phyloP scores from a whole-genome alignment of 2,113 vertebrate genomes.

The Xiphophorus couchianus region DNA sequence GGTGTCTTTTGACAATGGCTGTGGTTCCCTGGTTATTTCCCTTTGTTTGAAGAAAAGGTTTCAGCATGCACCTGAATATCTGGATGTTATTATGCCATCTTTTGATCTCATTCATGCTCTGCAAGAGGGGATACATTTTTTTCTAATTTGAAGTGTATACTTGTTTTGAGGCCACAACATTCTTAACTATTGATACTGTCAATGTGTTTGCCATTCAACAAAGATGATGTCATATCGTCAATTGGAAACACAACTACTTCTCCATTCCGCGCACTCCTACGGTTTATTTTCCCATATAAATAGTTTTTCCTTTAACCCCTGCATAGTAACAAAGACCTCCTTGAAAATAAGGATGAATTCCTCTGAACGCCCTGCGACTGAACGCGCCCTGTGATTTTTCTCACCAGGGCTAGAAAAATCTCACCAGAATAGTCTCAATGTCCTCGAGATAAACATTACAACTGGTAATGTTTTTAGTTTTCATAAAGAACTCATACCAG shows the following conservation, averaged over 20 bases:
- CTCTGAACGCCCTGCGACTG: background rate
- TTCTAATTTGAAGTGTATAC: slow-evolving; percentile 44
- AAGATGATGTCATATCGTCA: slow-evolving; percentile 29
- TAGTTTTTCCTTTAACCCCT: background rate
- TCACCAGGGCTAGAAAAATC: background rate
- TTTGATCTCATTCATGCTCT: slow-evolving; percentile 43
- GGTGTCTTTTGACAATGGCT: slow-evolving; percentile 32
- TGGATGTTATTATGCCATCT: slow-evolving; percentile 45
- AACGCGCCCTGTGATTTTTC: too few species aligned
- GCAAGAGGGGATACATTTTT: slow-evolving; percentile 32
- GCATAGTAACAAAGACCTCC: slow-evolving; percentile 8
- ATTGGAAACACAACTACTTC: slow-evolving; percentile 23
- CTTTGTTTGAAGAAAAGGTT: slow-evolving; percentile 5
- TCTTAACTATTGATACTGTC: slow-evolving; percentile 43
- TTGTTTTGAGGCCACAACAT: slow-evolving; percentile 26
- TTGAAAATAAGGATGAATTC: background rate
- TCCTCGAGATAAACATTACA: background rate
- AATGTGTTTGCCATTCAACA: slow-evolving; percentile 52
- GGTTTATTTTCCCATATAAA: slow-evolving; percentile 24
- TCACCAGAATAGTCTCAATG: background rate
- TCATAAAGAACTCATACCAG: background rate
- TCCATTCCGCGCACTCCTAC: slow-evolving; percentile 7
- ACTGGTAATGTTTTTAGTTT: background rate
- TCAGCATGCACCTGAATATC: slow-evolving; percentile 52
- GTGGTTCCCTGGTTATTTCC: slow-evolving; percentile 8